These are phyloP conservation scores for Augochlorella aurata DNA, from an alignment of 2,888 invertebrate genomes.

Conservation along the genomic window DNA sequence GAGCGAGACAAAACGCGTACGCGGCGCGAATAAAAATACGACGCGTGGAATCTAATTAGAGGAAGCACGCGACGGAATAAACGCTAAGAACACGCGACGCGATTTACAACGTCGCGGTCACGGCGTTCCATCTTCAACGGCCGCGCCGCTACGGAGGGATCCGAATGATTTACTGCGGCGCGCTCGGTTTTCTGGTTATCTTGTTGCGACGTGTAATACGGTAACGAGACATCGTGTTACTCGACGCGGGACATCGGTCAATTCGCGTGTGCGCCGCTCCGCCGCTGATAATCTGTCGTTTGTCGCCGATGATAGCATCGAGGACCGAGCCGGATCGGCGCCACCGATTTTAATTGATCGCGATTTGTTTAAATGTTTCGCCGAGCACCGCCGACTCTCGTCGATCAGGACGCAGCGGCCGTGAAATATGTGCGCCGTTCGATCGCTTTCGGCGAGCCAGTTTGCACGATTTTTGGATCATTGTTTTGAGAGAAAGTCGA, in stretches of 20 bases:
- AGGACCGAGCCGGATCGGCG: not conserved
- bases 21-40: slow-evolving; percentile 44
- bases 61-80: slow-evolving; percentile 46
- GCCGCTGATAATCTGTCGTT: slow-evolving; percentile 37
- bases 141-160: slow-evolving; percentile 6
- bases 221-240: slow-evolving; percentile 58
- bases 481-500: too few species aligned
- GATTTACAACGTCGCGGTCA: slow-evolving; percentile 43
- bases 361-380: slow-evolving; percentile 6
- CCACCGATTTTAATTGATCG: slow-evolving; percentile 26
- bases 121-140: slow-evolving; percentile 25
- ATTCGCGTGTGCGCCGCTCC: slow-evolving; percentile 33
- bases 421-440: not conserved
- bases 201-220: slow-evolving; percentile 49
- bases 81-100: slow-evolving; percentile 24
- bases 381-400: not conserved
- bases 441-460: too few species aligned
- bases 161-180: slow-evolving; percentile 49
- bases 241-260: slow-evolving; percentile 45
- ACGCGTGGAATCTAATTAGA: slow-evolving; percentile 46
- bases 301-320: slow-evolving; percentile 9
- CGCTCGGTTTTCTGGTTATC: slow-evolving; percentile 57
- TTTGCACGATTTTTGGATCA: too few species aligned
- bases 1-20: slow-evolving; percentile 10
- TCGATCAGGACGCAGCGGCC: not conserved